Percentiles rank a stretch among this genome's conserved stretches.
These are phyloP conservation scores for Cladopsammia gracilis DNA, from an alignment of 64 coral and sea anemone genomes.

Conservation along the genomic window DNA sequence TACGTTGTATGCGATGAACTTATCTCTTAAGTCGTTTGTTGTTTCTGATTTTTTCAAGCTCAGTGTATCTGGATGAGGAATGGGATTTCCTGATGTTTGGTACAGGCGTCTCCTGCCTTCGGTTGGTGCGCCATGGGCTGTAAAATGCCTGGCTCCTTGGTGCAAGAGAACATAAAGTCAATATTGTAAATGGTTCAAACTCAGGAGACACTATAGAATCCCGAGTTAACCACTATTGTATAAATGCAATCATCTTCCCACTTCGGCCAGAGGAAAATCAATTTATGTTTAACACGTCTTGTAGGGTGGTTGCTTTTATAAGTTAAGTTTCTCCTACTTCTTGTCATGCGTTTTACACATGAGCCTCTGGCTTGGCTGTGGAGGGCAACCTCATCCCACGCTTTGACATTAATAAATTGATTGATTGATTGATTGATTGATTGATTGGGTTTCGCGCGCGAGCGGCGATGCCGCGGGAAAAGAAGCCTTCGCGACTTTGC, in stretches of 20 bases:
- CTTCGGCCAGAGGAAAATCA: no score
- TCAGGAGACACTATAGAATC: neutral
- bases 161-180: neutral
- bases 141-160: neutral
- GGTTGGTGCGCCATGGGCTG: neutral
- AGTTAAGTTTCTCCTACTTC: no score
- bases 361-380: no score
- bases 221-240: neutral
- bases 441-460: no score
- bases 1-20: neutral
- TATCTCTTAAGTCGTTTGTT: neutral
- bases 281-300: no score
- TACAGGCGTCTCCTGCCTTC: neutral
- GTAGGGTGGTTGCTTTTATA: no score
- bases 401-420: no score
- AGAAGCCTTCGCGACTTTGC: no score
- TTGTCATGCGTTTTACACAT: no score
- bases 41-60: conserved; percentile 36
- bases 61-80: conserved; percentile 18
- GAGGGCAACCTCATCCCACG: no score
- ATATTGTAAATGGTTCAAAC: neutral
- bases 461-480: no score
- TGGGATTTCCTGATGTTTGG: conserved; percentile 30
- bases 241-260: neutral
- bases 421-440: no score